Evolutionary conservation across 2,113 vertebrate species (phyloP), one percentile per base, ranked within the genome.

Genomic region (Fukomys damarensis): DNA sequence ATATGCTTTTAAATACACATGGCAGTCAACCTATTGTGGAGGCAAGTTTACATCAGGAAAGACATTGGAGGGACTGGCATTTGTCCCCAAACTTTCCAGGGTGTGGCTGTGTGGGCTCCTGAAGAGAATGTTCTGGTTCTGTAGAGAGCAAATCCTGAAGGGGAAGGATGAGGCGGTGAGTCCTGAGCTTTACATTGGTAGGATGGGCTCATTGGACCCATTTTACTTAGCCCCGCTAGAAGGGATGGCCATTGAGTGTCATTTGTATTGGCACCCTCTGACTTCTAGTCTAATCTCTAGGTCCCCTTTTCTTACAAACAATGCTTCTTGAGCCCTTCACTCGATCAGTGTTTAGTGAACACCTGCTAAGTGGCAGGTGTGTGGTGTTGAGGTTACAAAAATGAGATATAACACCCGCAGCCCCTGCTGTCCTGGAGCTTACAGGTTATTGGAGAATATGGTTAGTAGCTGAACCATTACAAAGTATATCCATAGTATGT

Each of bases 21-120:
- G 14, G 83, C 38, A 91, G 28, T 94, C 66, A 52, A 91, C 28
- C 56, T n/a, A 82, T 38, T n/a, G 30, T 56, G 56, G 54, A 93
- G 74, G 80, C 46, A 94, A 72, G n/a, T 72, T 95, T 94, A 83
- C n/a, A 19, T 85, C 93, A 86, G n/a, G 32, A 68, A 89, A 68
- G 59, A 72, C 65, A 63, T 76, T 20, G 4, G 38, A 79, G 28
- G 56, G n/a, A 66, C 61, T 87, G 41, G 59, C 54, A 76, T 90
- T 89, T 49, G 72, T 80, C 72, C 68, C 76, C 56, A 61, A 58
- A 32, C 80, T 91, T 30, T 96, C 26, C 5, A 16, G 49, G 76
- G 41, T 76, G 14, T 92, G 83, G 61, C 32, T 82, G 3, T 80
- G 65, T 22, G 54, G 61, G 65, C 86, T 86, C 52, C 74, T 93